Conservation (phyloP, 2,113 vertebrate species). For the Petroica traversi region DNA sequence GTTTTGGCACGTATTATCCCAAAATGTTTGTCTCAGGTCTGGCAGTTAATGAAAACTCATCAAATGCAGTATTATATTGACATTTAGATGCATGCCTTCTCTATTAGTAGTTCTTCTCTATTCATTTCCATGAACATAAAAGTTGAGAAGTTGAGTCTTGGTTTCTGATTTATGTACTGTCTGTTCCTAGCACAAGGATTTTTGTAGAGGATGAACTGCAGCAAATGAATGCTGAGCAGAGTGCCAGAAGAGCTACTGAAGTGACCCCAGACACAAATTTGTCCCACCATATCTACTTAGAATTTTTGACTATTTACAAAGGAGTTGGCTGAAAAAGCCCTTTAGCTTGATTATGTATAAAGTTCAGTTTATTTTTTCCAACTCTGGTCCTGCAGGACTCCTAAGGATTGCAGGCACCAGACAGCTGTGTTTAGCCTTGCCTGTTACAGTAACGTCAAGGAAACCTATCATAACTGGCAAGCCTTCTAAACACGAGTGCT, state of each 20-base stretch:
- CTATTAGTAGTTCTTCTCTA: background rate
- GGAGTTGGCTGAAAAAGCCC: constrained; percentile 37
- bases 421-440: constrained; percentile 73
- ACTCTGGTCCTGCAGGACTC: constrained; percentile 38
- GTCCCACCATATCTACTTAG: background rate
- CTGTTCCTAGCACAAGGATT: background rate
- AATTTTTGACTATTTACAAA: constrained; percentile 24
- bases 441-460: constrained; percentile 43
- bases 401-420: constrained; percentile 58
- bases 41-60: background rate
- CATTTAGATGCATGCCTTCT: background rate
- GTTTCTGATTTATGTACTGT: background rate
- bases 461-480: constrained; percentile 70
- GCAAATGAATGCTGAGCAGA: background rate
- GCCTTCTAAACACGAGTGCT: constrained; percentile 63
- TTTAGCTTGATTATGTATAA: constrained; percentile 30
- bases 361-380: constrained; percentile 73
- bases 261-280: background rate
- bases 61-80: background rate
- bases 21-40: background rate
- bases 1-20: background rate
- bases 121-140: background rate
- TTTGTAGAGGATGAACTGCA: background rate
- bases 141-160: background rate
- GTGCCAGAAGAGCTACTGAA: background rate